A percentile compares a stretch with the other conserved stretches of the same genome.
phyloP scores from a whole-genome alignment of 2,888 invertebrate genomes.

The Teinopalpus imperialis region DNA sequence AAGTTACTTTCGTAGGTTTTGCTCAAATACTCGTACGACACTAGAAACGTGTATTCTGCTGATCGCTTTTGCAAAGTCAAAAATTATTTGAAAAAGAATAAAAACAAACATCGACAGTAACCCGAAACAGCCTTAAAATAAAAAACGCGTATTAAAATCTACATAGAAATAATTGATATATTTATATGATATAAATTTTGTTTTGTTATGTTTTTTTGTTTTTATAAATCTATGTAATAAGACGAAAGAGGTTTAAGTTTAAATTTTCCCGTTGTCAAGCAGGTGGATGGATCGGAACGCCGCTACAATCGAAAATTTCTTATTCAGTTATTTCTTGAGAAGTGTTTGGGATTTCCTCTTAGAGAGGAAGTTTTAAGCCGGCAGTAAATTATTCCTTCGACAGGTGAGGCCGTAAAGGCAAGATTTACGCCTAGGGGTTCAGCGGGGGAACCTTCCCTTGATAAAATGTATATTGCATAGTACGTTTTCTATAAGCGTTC shows the following conservation, averaged over 20 bases:
- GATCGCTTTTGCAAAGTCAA: no score
- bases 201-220: no score
- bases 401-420: slow-evolving; percentile 80
- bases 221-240: no score
- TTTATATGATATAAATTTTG: no score
- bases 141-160: no score
- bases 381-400: slow-evolving; percentile 81
- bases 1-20: no score
- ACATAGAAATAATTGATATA: no score
- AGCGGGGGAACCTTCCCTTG: slow-evolving; percentile 65
- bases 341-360: slow-evolving; percentile 78
- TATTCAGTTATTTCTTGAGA: slow-evolving; percentile 79
- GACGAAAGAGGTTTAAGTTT: slow-evolving; percentile 58
- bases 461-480: slow-evolving; percentile 77
- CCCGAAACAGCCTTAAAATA: no score
- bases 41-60: no score
- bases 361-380: slow-evolving; percentile 75
- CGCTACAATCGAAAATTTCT: slow-evolving; percentile 69
- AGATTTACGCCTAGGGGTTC: slow-evolving; percentile 76
- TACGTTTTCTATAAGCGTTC: slow-evolving; percentile 67
- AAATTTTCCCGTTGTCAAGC: slow-evolving; percentile 58
- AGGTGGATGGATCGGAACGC: slow-evolving; percentile 37
- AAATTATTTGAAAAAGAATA: no score
- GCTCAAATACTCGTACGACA: no score
- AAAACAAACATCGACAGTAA: no score